A percentile compares a stretch with the other conserved stretches of the same genome.
Conservation (phyloP, 1,140 invertebrate genomes). For the Holotrichia oblita region DNA sequence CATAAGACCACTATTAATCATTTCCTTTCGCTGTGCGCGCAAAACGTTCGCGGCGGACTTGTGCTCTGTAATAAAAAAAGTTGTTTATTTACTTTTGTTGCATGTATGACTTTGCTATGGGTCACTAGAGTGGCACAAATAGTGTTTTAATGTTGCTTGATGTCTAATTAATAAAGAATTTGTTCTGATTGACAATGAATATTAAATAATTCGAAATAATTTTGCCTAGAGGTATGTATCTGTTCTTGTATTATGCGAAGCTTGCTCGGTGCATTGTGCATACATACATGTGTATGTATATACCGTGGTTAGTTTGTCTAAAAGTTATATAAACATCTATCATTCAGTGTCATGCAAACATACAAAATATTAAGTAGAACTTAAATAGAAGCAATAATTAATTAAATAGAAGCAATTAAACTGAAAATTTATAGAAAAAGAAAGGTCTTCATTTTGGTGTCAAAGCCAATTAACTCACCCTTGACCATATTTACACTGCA, state of each 20-base stretch:
- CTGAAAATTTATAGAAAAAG: too few relatives aligned
- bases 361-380: too few relatives aligned
- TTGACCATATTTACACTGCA: too few relatives aligned
- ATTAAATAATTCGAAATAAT: not conserved
- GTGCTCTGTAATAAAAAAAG: not conserved
- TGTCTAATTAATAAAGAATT: not conserved
- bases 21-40: not conserved
- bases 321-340: too few relatives aligned
- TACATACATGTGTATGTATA: too few relatives aligned
- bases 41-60: not conserved
- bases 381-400: too few relatives aligned
- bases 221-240: not conserved
- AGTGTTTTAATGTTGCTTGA: not conserved
- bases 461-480: too few relatives aligned
- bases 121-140: not conserved
- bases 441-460: too few relatives aligned
- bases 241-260: not conserved
- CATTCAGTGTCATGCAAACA: too few relatives aligned
- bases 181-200: not conserved
- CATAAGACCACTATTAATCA: slow-evolving; percentile 2
- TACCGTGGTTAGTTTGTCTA: too few relatives aligned
- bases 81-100: not conserved
- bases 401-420: too few relatives aligned
- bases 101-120: not conserved
- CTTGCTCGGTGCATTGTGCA: too few relatives aligned